These are phyloP conservation scores for Bettongia penicillata DNA, from an alignment of 2,113 vertebrate genomes.

Conservation along the genomic window DNA sequence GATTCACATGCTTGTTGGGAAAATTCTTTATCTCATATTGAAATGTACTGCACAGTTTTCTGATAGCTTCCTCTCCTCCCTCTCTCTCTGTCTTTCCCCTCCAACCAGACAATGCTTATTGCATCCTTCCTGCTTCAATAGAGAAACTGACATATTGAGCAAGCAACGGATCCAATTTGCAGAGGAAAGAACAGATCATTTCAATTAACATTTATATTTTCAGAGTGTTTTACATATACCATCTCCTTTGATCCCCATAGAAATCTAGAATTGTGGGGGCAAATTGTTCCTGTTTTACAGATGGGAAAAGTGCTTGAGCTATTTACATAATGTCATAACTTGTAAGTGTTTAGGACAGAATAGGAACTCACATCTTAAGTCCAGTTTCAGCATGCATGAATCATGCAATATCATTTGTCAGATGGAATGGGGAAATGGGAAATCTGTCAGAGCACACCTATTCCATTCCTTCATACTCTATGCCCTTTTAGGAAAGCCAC, in stretches of 20 bases:
- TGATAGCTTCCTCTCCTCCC: background rate
- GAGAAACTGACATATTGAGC: background rate
- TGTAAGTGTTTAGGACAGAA: background rate
- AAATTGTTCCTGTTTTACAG: background rate
- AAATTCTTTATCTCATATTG: conserved; percentile 13
- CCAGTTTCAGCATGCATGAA: background rate
- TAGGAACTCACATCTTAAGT: background rate
- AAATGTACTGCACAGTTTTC: background rate
- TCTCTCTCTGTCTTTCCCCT: background rate
- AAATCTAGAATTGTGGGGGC: background rate
- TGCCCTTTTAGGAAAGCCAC: background rate
- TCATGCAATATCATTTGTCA: background rate
- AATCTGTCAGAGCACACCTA: background rate
- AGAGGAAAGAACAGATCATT: background rate
- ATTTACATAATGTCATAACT: background rate
- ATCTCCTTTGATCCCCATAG: background rate
- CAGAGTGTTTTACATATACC: background rate
- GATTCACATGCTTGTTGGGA: background rate
- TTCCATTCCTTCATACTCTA: background rate
- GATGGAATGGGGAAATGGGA: background rate
- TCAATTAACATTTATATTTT: background rate
- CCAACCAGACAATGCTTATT: background rate
- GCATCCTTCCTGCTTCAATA: background rate
- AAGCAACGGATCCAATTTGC: background rate
- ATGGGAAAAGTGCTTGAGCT: background rate